phyloP scores from a whole-genome alignment of 2,888 invertebrate species.

The Griposia aprilina region DNA sequence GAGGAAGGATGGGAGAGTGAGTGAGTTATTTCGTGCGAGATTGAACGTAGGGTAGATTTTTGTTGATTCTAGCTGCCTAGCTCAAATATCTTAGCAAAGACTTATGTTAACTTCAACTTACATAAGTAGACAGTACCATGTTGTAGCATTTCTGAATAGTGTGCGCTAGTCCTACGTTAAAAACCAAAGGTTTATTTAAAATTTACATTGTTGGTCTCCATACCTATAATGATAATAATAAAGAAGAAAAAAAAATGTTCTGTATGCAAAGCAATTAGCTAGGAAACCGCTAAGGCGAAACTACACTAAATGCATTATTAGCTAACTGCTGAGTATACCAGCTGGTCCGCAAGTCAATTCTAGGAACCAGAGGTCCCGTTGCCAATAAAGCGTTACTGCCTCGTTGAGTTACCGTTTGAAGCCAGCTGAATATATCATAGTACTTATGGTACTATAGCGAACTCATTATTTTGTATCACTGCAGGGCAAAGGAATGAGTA shows the following conservation, averaged over 20 bases:
- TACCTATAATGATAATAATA: too few relatives aligned
- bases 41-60: neutral
- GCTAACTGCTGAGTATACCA: conserved; percentile 7
- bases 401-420: conserved; percentile 49
- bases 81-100: neutral
- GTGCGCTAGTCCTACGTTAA: too few relatives aligned
- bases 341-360: conserved; percentile 43
- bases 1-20: too few relatives aligned
- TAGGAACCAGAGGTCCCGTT: conserved; percentile 60
- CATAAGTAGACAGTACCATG: too few relatives aligned
- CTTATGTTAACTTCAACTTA: too few relatives aligned
- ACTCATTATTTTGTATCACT: neutral
- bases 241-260: too few relatives aligned
- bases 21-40: too few relatives aligned
- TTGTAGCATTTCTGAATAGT: too few relatives aligned
- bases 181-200: too few relatives aligned
- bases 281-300: neutral
- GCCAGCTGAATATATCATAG: neutral
- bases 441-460: neutral
- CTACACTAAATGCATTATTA: neutral
- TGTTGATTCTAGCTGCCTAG: neutral
- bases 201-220: too few relatives aligned
- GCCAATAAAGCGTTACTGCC: conserved; percentile 48
- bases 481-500: neutral
- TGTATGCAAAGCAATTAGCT: too few relatives aligned